Evolutionary conservation across 2,113 vertebrate species (phyloP), one percentile per base, ranked within the genome.

Genomic region (Halichoeres trimaculatus): DNA sequence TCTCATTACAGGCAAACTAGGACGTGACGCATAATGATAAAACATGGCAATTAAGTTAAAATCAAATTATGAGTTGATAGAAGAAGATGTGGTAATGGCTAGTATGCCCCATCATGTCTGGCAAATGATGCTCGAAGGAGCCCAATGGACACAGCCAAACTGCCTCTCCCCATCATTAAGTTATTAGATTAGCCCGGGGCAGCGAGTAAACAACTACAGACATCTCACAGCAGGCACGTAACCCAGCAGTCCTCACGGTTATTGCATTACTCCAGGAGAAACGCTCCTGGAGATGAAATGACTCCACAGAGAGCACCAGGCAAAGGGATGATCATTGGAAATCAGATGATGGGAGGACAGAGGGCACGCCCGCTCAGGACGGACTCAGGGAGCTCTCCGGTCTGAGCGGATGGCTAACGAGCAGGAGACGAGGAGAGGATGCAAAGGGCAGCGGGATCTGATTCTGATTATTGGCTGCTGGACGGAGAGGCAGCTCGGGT

Each of bases 191-290:
- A 83, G 80, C 89, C 88, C 2, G n/a, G 57, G 74, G 87, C 90
- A 89, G 84, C 59, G 19, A 82, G 89, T 88, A 90, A 93, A 93
- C 92, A 93, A 85, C 85, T 87, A 89, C 70, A 87, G 90, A 88
- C 78, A 80, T 90, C 86, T 89, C 67, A 20, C 76, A 81, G 89
- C 74, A 76, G 80, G 82, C 77, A 59, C 10, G 40, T 72, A 78
- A 67, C 73, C 76, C 56, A 66, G 78, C 79, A 86, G 88, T 78
- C 78, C 65, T 77, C 81, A 17, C 72, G 24, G 10, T 91, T 89
- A 93, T 93, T 90, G 90, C 76, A 87, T 93, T 91, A 90, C 81
- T 74, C 73, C 24, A 57, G 62, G 82, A 90, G 91, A 90, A 84
- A 30, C 89, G 90, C 63, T 80, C 64, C 83, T 82, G 78, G 85